Evolutionary conservation across 1,140 invertebrate genomes (phyloP).

Genomic region (Vanessa atalanta): DNA sequence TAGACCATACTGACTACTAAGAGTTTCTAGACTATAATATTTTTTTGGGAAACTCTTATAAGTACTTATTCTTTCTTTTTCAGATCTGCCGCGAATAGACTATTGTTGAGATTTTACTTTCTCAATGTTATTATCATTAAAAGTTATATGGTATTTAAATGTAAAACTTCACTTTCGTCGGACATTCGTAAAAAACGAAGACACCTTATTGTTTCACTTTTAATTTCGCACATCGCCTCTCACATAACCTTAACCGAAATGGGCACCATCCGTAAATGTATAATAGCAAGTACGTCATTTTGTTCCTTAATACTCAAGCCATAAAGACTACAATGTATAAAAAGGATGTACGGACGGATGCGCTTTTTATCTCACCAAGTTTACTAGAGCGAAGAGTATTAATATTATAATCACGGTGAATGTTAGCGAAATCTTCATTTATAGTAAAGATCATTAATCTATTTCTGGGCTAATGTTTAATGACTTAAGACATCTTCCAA

Average conservation of each 20-base stretch:
- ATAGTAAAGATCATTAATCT: neutral
- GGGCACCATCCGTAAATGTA: constrained; percentile 51
- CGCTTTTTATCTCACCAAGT: constrained; percentile 31
- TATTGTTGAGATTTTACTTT: constrained; percentile 8
- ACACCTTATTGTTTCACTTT: constrained; percentile 38
- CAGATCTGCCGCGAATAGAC: neutral
- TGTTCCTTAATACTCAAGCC: neutral
- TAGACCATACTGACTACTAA: too few relatives aligned
- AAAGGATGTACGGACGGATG: constrained; percentile 24
- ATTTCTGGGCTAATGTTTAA: neutral
- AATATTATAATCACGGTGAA: constrained; percentile 46
- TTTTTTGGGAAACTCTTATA: neutral
- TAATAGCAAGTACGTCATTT: constrained; percentile 21
- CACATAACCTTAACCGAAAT: constrained; percentile 50
- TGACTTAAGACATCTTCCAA: neutral
- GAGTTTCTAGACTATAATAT: too few relatives aligned
- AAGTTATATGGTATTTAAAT: constrained; percentile 5
- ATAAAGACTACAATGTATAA: constrained; percentile 21
- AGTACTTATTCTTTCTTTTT: neutral
- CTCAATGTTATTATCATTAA: constrained; percentile 4
- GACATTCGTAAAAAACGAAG: constrained; percentile 29
- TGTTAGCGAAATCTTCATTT: constrained; percentile 15
- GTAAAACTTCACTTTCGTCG: constrained; percentile 37
- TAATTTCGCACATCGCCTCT: constrained; percentile 34
- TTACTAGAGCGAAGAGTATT: constrained; percentile 63